phyloP scores from a whole-genome alignment of 2,113 vertebrate species.

The Lynx canadensis region DNA sequence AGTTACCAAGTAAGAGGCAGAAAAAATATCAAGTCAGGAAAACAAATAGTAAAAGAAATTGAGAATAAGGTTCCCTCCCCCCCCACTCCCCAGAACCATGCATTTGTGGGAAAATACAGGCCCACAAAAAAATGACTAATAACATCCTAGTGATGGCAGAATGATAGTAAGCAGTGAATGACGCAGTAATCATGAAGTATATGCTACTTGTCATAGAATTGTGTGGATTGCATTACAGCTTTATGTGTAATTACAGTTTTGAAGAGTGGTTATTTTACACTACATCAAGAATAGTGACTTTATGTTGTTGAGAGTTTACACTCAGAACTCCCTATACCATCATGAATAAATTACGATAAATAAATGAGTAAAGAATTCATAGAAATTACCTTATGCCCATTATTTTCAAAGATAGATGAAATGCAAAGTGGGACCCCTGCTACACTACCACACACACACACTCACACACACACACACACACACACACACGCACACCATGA shows the following conservation, averaged over 20 bases:
- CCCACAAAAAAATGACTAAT: not conserved
- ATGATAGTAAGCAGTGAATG: not conserved
- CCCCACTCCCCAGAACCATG: not conserved
- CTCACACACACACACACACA: no score
- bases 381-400: not conserved
- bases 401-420: constrained; percentile 56
- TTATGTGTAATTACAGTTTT: not conserved
- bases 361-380: constrained; percentile 18
- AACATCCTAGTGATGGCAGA: not conserved
- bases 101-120: not conserved
- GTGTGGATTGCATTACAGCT: not conserved
- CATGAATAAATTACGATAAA: constrained; percentile 3
- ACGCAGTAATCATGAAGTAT: not conserved
- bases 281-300: not conserved
- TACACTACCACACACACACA: not conserved
- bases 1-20: not conserved
- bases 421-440: not conserved
- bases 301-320: not conserved
- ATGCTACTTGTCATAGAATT: not conserved
- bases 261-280: not conserved
- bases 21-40: not conserved
- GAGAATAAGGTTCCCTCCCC: not conserved
- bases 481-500: not conserved
- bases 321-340: not conserved
- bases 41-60: not conserved